Percentiles rank a stretch among this genome's conserved stretches.
phyloP scores from a whole-genome alignment of 2,797 vertebrate species.

The Sebastes miniatus region DNA sequence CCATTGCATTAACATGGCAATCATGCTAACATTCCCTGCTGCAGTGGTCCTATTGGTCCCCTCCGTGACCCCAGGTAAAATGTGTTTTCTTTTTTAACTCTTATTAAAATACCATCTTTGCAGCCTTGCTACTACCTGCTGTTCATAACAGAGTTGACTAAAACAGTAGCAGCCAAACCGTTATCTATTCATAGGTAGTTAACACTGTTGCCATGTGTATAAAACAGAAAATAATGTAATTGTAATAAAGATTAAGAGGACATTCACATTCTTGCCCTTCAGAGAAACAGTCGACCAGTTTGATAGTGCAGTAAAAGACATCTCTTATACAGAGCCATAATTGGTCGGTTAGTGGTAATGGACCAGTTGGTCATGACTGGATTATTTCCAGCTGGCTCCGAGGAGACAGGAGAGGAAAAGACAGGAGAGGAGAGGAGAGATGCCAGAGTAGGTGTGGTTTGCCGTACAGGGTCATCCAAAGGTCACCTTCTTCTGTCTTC shows the following conservation, averaged over 20 bases:
- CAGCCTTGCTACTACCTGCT: not conserved
- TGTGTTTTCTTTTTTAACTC: not conserved
- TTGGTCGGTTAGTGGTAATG: constrained; percentile 72
- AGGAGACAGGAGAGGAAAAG: not conserved
- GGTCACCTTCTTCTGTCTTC: constrained; percentile 61
- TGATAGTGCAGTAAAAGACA: constrained; percentile 48
- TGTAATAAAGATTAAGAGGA: constrained; percentile 46
- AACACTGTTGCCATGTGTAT: constrained; percentile 14
- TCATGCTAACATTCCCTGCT: constrained; percentile 85
- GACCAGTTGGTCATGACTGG: constrained; percentile 77
- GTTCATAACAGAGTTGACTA: constrained; percentile 1
- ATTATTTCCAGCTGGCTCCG: constrained; percentile 72
- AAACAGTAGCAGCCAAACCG: constrained; percentile 2
- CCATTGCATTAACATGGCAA: constrained; percentile 81
- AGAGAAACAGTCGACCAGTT: constrained; percentile 52
- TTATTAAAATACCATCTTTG: constrained; percentile 20
- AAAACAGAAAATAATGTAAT: constrained; percentile 38
- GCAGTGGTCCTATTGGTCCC: constrained; percentile 82
- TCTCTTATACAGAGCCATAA: constrained; percentile 61
- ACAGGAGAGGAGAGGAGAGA: not conserved
- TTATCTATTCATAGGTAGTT: constrained; percentile 16
- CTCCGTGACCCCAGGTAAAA: constrained; percentile 89
- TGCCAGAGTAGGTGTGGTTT: constrained; percentile 58
- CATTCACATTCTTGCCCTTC: constrained; percentile 51
- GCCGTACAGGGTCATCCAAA: constrained; percentile 53